Conservation (phyloP, 2,888 invertebrate species). For the Dryobota labecula region DNA sequence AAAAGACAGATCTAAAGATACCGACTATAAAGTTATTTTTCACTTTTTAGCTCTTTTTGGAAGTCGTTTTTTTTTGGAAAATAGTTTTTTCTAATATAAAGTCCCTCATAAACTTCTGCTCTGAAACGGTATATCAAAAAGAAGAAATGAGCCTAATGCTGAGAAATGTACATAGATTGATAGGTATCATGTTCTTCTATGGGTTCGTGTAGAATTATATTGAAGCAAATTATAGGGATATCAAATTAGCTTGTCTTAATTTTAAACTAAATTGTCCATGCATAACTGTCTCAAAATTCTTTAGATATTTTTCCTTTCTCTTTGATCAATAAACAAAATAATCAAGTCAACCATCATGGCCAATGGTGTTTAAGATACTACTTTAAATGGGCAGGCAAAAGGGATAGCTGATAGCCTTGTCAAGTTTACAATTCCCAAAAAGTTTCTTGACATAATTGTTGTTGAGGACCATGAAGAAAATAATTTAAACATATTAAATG, state of each 20-base stretch:
- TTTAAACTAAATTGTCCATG: background rate
- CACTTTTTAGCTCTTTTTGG: no score
- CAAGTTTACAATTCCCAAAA: constrained; percentile 63
- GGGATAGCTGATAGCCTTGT: constrained; percentile 65
- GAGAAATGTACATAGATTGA: constrained; percentile 6
- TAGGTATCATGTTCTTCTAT: background rate
- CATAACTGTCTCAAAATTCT: constrained; percentile 48
- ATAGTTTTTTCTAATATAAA: background rate
- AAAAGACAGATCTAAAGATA: no score
- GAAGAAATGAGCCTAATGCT: background rate
- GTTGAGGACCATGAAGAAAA: constrained; percentile 42
- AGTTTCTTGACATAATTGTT: constrained; percentile 54
- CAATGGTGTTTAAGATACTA: constrained; percentile 55
- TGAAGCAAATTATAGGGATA: background rate
- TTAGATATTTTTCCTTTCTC: constrained; percentile 62
- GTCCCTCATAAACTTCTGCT: background rate
- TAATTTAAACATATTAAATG: background rate
- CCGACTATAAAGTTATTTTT: no score
- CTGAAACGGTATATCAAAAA: background rate
- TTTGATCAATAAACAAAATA: constrained; percentile 52
- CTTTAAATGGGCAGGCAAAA: constrained; percentile 63
- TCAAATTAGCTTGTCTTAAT: background rate
- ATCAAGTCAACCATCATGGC: constrained; percentile 62
- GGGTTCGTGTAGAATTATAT: background rate
- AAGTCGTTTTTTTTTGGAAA: no score